phyloP scores from a whole-genome alignment of 2,888 invertebrate genomes.

The Lypha dubia region DNA sequence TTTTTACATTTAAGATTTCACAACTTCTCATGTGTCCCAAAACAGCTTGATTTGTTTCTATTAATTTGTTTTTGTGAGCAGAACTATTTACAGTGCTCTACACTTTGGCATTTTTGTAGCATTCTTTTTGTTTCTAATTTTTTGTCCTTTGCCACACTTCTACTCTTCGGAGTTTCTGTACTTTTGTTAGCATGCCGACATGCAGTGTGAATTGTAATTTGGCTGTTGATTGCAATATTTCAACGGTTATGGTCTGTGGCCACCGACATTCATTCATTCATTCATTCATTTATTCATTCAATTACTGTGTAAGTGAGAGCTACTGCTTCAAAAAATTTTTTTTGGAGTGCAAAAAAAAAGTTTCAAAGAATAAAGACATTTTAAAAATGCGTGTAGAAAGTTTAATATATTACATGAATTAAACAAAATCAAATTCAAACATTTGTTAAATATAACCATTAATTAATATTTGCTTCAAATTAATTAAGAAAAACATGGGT shows the following conservation, averaged over 20 bases:
- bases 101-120: conserved; percentile 18
- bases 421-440: background rate
- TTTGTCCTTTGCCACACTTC: conserved; percentile 16
- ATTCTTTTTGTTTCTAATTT: background rate
- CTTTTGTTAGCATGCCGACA: conserved; percentile 58
- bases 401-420: background rate
- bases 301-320: conserved; percentile 4
- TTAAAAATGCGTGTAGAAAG: background rate
- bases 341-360: background rate
- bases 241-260: conserved; percentile 71
- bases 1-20: conserved; percentile 32
- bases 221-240: conserved; percentile 72
- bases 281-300: conserved; percentile 28
- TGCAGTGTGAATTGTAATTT: conserved; percentile 72
- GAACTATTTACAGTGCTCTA: conserved; percentile 41
- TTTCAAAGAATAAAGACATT: conserved; percentile 28
- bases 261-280: conserved; percentile 58
- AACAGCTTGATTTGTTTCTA: conserved; percentile 10
- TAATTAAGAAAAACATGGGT: too few species aligned
- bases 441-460: too few species aligned
- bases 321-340: background rate
- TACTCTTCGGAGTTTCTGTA: conserved; percentile 21
- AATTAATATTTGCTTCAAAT: too few species aligned
- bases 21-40: background rate
- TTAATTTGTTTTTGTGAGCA: conserved; percentile 14